These are phyloP conservation scores for Anthoptus insignis DNA, from an alignment of 2,888 invertebrate species.

Conservation along the genomic window DNA sequence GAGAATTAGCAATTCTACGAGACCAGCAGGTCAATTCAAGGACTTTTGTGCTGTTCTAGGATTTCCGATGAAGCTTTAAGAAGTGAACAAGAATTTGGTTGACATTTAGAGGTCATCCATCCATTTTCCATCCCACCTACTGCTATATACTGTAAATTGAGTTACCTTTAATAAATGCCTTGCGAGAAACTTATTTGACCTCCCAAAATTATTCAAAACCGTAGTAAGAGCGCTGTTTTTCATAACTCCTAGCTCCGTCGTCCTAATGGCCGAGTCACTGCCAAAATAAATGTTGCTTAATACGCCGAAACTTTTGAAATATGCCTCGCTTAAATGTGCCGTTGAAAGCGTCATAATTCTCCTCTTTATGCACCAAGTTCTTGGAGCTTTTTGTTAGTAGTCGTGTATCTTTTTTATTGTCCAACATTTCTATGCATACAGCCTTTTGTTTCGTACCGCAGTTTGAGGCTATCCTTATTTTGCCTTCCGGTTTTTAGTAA, in stretches of 20 bases:
- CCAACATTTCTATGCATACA: conserved; percentile 51
- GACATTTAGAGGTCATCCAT: too few relatives aligned
- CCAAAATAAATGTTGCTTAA: conserved; percentile 87
- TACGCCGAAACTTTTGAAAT: conserved; percentile 86
- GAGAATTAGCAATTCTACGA: too few relatives aligned
- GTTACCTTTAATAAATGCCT: too few relatives aligned
- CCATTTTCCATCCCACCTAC: too few relatives aligned
- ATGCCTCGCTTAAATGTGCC: conserved; percentile 84
- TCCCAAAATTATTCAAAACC: not conserved
- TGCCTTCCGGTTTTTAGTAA: conserved; percentile 21
- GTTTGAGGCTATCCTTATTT: conserved; percentile 29
- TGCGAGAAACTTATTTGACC: not conserved
- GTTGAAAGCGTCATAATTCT: conserved; percentile 85
- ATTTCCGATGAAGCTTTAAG: too few relatives aligned
- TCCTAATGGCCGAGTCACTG: conserved; percentile 82
- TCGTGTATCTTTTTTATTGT: conserved; percentile 75
- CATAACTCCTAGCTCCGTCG: conserved; percentile 66
- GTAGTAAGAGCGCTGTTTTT: conserved; percentile 67
- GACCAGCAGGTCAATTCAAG: too few relatives aligned
- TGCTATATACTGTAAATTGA: too few relatives aligned
- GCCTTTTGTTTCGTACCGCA: conserved; percentile 47
- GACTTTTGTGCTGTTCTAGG: too few relatives aligned
- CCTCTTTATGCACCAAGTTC: conserved; percentile 79
- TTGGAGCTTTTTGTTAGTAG: conserved; percentile 65
- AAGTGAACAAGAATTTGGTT: too few relatives aligned